Conservation (phyloP, 2,888 invertebrate genomes). For the Sesia bembeciformis region DNA sequence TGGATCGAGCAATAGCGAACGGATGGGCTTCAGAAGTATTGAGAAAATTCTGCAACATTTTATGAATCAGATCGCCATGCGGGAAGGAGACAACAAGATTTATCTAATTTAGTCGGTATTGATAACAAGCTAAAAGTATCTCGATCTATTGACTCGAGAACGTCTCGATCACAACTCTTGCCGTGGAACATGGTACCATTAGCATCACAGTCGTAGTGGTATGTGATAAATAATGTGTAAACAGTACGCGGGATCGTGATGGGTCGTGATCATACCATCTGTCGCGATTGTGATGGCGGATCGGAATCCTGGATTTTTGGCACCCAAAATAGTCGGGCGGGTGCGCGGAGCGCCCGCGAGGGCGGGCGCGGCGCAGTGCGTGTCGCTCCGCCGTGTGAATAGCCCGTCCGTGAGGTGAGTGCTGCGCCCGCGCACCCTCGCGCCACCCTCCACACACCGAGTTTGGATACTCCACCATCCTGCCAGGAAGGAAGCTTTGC, state of each 20-base stretch:
- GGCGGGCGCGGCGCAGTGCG: constrained; percentile 66
- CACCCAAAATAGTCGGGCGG: constrained; percentile 72
- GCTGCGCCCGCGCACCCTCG: constrained; percentile 8
- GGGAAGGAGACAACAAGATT: constrained; percentile 15
- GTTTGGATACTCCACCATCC: constrained; percentile 46
- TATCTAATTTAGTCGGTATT: constrained; percentile 22
- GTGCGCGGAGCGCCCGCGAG: constrained; percentile 42
- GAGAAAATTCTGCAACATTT: constrained; percentile 20
- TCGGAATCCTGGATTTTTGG: constrained; percentile 70
- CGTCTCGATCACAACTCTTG: no score
- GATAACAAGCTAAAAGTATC: constrained; percentile 13
- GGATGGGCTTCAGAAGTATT: constrained; percentile 18
- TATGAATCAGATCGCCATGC: constrained; percentile 5
- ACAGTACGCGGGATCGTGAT: constrained; percentile 47
- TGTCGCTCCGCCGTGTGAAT: constrained; percentile 73
- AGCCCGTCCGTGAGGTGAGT: constrained; percentile 71
- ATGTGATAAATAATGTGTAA: no score
- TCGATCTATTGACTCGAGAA: no score
- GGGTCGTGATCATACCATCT: constrained; percentile 28
- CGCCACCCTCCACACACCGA: constrained; percentile 24
- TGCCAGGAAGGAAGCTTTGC: background rate
- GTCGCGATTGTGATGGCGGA: constrained; percentile 46
- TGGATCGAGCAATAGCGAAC: background rate
- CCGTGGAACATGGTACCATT: no score
- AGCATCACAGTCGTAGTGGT: no score